phyloP scores from a whole-genome alignment of 2,113 vertebrate genomes.

The Lutjanus erythropterus region DNA sequence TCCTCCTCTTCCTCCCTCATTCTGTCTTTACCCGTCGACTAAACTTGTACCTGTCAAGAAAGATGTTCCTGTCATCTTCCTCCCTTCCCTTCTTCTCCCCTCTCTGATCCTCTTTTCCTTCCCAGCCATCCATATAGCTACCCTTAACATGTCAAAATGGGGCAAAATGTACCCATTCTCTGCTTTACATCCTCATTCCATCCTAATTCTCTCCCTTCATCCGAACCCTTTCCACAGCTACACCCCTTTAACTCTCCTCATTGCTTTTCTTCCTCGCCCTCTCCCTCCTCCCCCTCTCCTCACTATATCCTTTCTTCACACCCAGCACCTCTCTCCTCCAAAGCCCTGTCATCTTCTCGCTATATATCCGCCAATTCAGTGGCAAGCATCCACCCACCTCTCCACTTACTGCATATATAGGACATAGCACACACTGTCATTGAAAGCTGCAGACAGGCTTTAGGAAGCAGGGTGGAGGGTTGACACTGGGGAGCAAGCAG shows the following conservation, averaged over 20 bases:
- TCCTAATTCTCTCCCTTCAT: constrained; percentile 59
- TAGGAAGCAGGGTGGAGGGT: constrained; percentile 45
- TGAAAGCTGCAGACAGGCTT: constrained; percentile 67
- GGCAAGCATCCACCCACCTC: constrained; percentile 77
- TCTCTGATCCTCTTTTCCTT: constrained; percentile 62
- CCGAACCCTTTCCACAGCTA: constrained; percentile 46
- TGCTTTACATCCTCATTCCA: constrained; percentile 61
- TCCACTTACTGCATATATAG: constrained; percentile 78
- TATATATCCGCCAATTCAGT: constrained; percentile 66
- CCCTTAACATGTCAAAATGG: constrained; percentile 54
- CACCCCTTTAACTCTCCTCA: constrained; percentile 36
- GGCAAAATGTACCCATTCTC: constrained; percentile 58
- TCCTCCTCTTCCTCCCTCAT: constrained; percentile 48
- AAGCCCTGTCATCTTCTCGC: constrained; percentile 74
- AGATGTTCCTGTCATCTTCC: constrained; percentile 69
- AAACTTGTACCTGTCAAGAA: constrained; percentile 75
- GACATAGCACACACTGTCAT: constrained; percentile 64
- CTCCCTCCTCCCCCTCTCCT: neutral
- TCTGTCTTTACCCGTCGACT: constrained; percentile 62
- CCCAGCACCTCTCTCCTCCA: constrained; percentile 52
- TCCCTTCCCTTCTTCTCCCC: constrained; percentile 38
- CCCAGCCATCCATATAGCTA: constrained; percentile 33
- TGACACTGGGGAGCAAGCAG: constrained; percentile 59
- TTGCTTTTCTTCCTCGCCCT: constrained; percentile 10
- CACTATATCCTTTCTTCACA: constrained; percentile 42